Evolutionary conservation across 2,888 invertebrate genomes (phyloP), one percentile per base, ranked within the genome.

Genomic region (Odontothrips loti): DNA sequence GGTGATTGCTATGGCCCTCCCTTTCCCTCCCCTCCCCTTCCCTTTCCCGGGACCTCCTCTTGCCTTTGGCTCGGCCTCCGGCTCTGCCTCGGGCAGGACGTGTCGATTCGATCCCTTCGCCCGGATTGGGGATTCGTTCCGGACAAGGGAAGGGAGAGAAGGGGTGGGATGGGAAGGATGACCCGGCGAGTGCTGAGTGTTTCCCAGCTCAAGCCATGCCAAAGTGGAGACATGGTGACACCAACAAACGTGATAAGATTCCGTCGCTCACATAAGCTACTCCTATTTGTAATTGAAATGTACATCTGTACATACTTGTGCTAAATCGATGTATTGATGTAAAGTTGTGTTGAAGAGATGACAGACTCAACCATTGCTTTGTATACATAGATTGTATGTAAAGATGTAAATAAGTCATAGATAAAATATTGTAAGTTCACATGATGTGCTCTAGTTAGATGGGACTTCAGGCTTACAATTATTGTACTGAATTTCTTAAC

Each of bases 341-440:
- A 75, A 23, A 75, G 27, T 27, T 43, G 23, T 75, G 68, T 75
- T 23, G 68, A 23, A 75, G 68, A 75, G 68, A 75, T 75, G 68
- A 75, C 68, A 75, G 68, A 75, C 68, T 75, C 68, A 75, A 75
- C 68, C 12, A 75, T 27, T 75, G 68, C 68, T 75, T 75, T 75
- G 68, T 75, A 75, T 75, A 27, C 23, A 27, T 75, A 75, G 68
- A 12, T 58, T 12, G 20, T 58, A 58, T 58, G 58, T 75, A 27
- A 75, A 75, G 12, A 75, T 75, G 23, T 75, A 75, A 23, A 75
- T 75, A 75, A 12, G 68, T 75, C 27, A 75, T 68, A 58, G 58
- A 23, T 58, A 58, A 58, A 15, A 20, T 58, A 0, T 58, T 20
- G 58, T 8, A 17, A 58, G n/a, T 58, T 20, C 15, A 58, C 6